A percentile compares a stretch with the other conserved stretches of the same genome.
Conservation (phyloP, 2,797 vertebrate genomes). For the Anguilla pacifica region DNA sequence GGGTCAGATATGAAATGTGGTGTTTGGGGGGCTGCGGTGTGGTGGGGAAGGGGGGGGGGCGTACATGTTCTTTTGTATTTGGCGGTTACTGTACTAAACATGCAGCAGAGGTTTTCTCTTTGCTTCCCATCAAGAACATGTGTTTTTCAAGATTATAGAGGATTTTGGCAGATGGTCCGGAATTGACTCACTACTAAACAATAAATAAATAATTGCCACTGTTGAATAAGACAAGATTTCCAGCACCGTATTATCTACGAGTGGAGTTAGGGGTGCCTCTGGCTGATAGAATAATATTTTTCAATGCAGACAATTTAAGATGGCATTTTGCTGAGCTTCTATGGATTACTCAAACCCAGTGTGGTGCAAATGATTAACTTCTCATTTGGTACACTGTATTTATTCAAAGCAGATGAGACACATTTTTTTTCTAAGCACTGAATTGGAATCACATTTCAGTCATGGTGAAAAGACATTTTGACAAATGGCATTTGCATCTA, state of each 20-base stretch:
- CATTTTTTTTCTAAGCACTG: conserved; percentile 16
- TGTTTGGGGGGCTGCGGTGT: background rate
- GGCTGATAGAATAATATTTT: conserved; percentile 26
- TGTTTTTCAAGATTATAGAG: conserved; percentile 39
- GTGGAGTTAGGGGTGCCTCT: conserved; percentile 21
- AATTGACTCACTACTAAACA: conserved; percentile 31
- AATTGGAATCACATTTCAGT: conserved; percentile 28
- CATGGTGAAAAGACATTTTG: conserved; percentile 28
- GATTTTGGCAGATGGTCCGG: conserved; percentile 34
- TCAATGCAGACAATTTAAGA: conserved; percentile 31
- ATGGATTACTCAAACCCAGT: conserved; percentile 8
- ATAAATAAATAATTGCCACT: conserved; percentile 36
- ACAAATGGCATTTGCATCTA: conserved; percentile 28
- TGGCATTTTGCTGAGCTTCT: conserved; percentile 27
- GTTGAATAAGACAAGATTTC: conserved; percentile 24
- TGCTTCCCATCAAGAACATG: conserved; percentile 37
- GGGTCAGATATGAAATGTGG: conserved; percentile 31
- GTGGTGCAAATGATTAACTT: conserved; percentile 33
- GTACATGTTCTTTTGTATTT: conserved; percentile 26
- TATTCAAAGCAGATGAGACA: conserved; percentile 23
- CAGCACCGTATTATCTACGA: conserved; percentile 26
- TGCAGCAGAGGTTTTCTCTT: conserved; percentile 33
- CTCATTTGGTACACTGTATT: conserved; percentile 28
- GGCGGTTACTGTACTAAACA: conserved; percentile 27
- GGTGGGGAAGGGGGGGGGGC: conserved; percentile 37